These are phyloP conservation scores for Psophia crepitans DNA, from an alignment of 2,113 vertebrate genomes.

Conservation along the genomic window DNA sequence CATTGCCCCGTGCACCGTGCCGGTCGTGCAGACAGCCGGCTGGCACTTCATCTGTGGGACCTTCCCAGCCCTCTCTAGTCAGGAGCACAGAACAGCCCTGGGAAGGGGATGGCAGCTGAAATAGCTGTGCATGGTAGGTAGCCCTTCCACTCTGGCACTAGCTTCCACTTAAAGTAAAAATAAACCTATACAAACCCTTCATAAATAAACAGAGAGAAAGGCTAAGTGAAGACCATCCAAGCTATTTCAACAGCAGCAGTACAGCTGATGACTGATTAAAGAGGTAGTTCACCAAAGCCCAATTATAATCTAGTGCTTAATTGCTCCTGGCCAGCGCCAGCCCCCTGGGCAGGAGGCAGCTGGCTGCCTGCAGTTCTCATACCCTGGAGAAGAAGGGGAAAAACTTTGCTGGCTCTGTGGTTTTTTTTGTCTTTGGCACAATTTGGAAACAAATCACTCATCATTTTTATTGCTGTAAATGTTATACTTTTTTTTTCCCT, in stretches of 20 bases:
- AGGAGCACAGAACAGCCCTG: background rate
- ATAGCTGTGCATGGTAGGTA: background rate
- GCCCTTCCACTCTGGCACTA: background rate
- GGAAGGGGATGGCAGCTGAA: background rate
- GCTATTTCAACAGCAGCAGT: background rate
- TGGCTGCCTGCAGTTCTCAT: background rate
- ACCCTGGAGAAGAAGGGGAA: background rate
- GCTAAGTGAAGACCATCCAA: background rate
- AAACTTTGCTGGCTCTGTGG: background rate
- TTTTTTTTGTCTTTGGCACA: slow-evolving; percentile 12
- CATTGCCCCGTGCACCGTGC: background rate
- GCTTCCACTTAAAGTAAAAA: background rate
- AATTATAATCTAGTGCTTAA: slow-evolving; percentile 17
- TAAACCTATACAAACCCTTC: background rate
- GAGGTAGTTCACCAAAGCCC: background rate
- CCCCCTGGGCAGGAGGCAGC: slow-evolving; percentile 14
- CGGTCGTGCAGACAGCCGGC: accelerated
- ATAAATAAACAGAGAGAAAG: background rate
- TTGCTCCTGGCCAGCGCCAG: background rate
- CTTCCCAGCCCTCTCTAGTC: background rate
- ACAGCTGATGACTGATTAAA: slow-evolving; percentile 10
- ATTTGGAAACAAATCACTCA: slow-evolving; percentile 24
- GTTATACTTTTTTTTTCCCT: background rate
- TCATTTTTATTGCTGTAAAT: slow-evolving; percentile 28
- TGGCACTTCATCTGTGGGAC: background rate